A percentile compares a stretch with the other conserved stretches of the same genome.
Conservation (phyloP, 1,140 invertebrate genomes). For the Microplitis demolitor region DNA sequence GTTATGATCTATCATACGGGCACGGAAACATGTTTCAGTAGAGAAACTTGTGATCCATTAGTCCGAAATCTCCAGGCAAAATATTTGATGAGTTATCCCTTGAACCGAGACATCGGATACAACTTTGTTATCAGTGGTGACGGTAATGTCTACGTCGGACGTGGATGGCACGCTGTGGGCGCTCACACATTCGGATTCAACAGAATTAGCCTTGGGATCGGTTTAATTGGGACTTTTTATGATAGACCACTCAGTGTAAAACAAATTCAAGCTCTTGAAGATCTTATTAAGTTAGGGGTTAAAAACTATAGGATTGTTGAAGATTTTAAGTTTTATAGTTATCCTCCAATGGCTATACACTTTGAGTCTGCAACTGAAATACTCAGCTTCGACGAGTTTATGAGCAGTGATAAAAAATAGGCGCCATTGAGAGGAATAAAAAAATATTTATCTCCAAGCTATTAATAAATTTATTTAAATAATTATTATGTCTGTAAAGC, state of each 20-base stretch:
- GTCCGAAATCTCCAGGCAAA: constrained; percentile 71
- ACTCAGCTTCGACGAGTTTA: too few species aligned
- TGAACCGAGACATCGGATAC: constrained; percentile 70
- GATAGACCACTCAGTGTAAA: constrained; percentile 58
- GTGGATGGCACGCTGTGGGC: constrained; percentile 74
- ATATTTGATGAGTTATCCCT: constrained; percentile 71
- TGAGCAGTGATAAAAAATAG: too few species aligned
- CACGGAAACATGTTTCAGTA: constrained; percentile 60
- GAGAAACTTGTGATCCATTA: constrained; percentile 57
- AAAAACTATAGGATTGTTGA: constrained; percentile 63
- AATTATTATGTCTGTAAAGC: too few species aligned
- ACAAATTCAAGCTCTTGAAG: constrained; percentile 66
- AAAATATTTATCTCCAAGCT: too few species aligned
- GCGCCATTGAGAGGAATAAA: too few species aligned
- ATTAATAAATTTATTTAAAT: too few species aligned
- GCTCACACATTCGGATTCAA: constrained; percentile 76
- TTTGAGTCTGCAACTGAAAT: too few species aligned
- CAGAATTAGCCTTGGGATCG: constrained; percentile 71
- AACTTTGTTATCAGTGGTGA: constrained; percentile 84
- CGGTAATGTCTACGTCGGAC: constrained; percentile 74
- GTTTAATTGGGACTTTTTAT: constrained; percentile 69
- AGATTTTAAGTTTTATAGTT: too few species aligned
- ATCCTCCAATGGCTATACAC: too few species aligned
- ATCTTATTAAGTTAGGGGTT: constrained; percentile 69
- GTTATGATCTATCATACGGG: constrained; percentile 80